Evolutionary conservation across 2,888 invertebrate species (phyloP).

Genomic region (Heliconius sara): DNA sequence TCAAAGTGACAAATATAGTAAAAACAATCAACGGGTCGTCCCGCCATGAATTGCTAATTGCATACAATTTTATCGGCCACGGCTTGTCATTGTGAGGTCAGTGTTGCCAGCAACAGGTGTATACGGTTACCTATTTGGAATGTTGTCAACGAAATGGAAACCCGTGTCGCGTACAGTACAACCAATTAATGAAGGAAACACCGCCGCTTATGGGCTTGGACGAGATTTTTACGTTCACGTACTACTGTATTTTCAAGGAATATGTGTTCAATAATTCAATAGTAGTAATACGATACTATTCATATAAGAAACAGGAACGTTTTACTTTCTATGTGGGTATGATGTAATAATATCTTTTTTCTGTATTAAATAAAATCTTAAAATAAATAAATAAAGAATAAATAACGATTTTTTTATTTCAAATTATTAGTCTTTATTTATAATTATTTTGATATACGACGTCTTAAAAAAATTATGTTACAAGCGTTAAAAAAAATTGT

Average conservation of each 20-base stretch:
- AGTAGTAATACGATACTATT: neutral
- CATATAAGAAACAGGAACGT: neutral
- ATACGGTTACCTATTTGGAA: slow-evolving; percentile 22
- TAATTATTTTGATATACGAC: no score
- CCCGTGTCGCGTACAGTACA: slow-evolving; percentile 19
- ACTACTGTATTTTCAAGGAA: neutral
- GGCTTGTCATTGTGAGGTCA: slow-evolving; percentile 22
- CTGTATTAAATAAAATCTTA: no score
- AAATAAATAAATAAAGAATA: no score
- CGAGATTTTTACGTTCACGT: slow-evolving; percentile 8
- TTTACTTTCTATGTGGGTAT: neutral
- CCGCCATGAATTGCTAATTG: slow-evolving; percentile 22
- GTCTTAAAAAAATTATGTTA: no score
- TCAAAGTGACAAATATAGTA: neutral
- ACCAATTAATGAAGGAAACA: slow-evolving; percentile 20
- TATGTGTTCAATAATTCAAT: neutral
- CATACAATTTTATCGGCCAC: slow-evolving; percentile 24
- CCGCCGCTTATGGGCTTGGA: neutral
- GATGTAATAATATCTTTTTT: no score
- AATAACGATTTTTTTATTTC: no score
- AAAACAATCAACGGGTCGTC: slow-evolving; percentile 21
- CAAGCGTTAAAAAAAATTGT: no score
- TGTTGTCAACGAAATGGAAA: slow-evolving; percentile 35
- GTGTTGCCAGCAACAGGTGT: slow-evolving; percentile 34
- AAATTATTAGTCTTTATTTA: no score